Percentiles rank a stretch among this genome's conserved stretches.
These are phyloP conservation scores for Galbula dea DNA, from an alignment of 2,113 vertebrate genomes.

Conservation along the genomic window DNA sequence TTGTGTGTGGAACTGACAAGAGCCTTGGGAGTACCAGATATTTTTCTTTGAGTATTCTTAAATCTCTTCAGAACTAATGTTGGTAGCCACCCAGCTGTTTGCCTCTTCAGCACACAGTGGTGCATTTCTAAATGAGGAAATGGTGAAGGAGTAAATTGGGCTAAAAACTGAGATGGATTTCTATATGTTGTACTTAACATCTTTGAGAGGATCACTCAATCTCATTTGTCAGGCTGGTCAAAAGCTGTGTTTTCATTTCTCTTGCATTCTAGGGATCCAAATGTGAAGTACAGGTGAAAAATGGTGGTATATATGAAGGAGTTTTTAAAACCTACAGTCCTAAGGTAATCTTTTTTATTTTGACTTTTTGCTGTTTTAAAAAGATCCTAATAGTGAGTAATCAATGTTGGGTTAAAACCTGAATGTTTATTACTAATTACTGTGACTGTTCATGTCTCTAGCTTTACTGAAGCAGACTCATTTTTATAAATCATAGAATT, in stretches of 20 bases:
- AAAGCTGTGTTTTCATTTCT: constrained; percentile 5
- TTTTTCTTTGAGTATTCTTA: neutral
- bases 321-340: constrained; percentile 99
- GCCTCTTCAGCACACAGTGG: neutral
- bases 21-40: neutral
- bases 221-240: neutral
- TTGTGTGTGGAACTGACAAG: neutral
- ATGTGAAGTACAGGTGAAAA: constrained; percentile 99
- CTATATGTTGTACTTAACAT: neutral
- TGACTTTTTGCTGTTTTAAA: neutral
- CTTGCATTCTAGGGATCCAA: constrained; percentile 87
- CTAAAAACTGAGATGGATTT: neutral
- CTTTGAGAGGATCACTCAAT: neutral
- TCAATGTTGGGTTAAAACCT: neutral
- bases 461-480: neutral
- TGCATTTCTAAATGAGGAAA: neutral
- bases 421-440: neutral
- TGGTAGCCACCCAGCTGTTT: neutral
- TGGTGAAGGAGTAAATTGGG: neutral
- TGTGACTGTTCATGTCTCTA: neutral
- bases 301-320: constrained; percentile 95
- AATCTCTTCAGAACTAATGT: neutral
- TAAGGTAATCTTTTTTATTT: constrained; percentile 81
- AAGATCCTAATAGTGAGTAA: neutral
- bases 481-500: neutral